Base-by-base conservation (phyloP, 2,797 vertebrate species). In the Stomatorhinus walkeri region DNA sequence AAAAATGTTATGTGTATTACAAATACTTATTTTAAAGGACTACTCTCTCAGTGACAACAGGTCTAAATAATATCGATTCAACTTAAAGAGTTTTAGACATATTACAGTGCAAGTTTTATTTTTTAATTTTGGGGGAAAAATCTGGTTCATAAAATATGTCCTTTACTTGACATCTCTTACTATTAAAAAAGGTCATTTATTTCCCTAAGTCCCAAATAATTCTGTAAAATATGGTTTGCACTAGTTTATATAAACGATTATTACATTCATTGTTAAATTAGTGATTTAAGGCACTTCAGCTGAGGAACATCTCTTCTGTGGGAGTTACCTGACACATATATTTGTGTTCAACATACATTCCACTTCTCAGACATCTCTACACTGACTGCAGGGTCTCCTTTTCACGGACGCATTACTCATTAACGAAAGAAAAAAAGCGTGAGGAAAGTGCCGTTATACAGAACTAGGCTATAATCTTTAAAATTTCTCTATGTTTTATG, bases 201-300 rank as follows among this genome's bases (percentile, higher is more conserved):
- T 36, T 79, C 32, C 32, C 72, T 19, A 79, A 79, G 36, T 46
- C 72, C 72, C 72, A 79, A 46, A 79, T 32, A 79, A 46, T 79
- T 43, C 19, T 46, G 76, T 79, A 79, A 79, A 79, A 43, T n/a
- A 79, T 72, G 64, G 64, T 72, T 6, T 36, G 64, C 64, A 36
- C 28, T 72, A 36, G 64, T 68, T 68, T 36, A 72, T 72, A 36
- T 72, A 51, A 88, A 88, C 51, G 40, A 22, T 83, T 24, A 88
- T 52, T 88, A 88, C 88, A 88, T 88, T 88, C 88, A 83, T 56
- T 83, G 43, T 61, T 83, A 43, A 88, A 81, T 36, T 54, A 86
- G 86, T 52, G 52, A 88, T 24, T 88, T 46, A 88, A 88, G 88
- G 88, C 88, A 88, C 88, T 88, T 84, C 9, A 76, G 79, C n/a